phyloP scores from a whole-genome alignment of 2,888 invertebrate genomes.

The Eristalinus sepulchralis region DNA sequence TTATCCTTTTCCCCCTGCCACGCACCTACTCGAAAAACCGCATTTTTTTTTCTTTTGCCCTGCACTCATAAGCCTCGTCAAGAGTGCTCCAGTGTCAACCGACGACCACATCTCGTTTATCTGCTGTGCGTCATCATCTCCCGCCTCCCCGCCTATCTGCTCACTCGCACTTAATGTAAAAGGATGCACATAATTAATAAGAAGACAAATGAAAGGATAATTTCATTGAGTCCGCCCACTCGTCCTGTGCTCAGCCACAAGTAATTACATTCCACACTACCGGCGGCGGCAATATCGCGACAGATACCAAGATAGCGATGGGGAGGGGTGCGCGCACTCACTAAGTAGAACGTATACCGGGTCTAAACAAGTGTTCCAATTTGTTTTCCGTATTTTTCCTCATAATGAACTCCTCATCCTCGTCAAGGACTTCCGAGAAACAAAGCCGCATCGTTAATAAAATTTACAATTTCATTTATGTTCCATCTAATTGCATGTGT shows the following conservation, averaged over 20 bases:
- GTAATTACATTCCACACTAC: slow-evolving; percentile 64
- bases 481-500: slow-evolving; percentile 45
- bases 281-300: neutral
- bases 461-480: slow-evolving; percentile 68
- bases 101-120: slow-evolving; percentile 57
- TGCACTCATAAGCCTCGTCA: neutral
- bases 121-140: slow-evolving; percentile 60
- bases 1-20: neutral
- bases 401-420: slow-evolving; percentile 35
- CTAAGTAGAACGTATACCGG: slow-evolving; percentile 31
- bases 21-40: neutral
- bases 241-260: slow-evolving; percentile 25
- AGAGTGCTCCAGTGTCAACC: slow-evolving; percentile 3
- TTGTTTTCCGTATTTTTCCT: slow-evolving; percentile 34
- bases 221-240: slow-evolving; percentile 64
- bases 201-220: slow-evolving; percentile 71
- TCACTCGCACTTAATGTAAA: slow-evolving; percentile 68
- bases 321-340: neutral
- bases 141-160: neutral
- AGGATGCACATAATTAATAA: slow-evolving; percentile 70
- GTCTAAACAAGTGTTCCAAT: slow-evolving; percentile 56
- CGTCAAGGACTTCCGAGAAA: slow-evolving; percentile 47
- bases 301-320: no score
- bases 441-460: slow-evolving; percentile 68
- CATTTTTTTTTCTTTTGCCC: neutral